Base-by-base conservation (phyloP, 1,140 invertebrate genomes). In the Eriosoma lanigerum region DNA sequence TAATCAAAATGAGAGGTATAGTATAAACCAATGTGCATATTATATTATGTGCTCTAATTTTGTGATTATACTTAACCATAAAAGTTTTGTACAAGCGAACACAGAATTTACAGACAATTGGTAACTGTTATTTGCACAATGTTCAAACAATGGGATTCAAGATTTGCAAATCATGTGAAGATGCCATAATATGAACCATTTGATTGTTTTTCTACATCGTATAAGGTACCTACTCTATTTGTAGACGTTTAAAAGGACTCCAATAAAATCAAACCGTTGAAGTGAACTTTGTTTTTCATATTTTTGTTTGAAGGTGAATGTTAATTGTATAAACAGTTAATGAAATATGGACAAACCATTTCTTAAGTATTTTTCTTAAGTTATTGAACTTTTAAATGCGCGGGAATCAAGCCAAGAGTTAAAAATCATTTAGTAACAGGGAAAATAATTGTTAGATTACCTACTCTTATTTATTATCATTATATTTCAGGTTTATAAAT, bases 261-360 rank as follows among this genome's bases (percentile, higher is more conserved):
- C 17, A 38, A 78, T 78, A 46, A 78, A 76, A 62, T 46, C 56
- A 46, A 1, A 78, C 24, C 10, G 6, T 76, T 15, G 19, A 78
- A 76, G 54, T 60, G 38, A 78, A 78, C 38, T 78, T 46, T 60
- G 9, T 58, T 44, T 76, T 78, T 78, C n/a, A 78, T 78, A 60
- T 75, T 75, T 75, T 75, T 78, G 56, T 78, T 78, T 62, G 75
- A 78, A 78, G 52, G 38, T 78, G 52, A 78, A 78, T 60, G 13
- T 76, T 76, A 44, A 76, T 56, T 78, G 73, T 58, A 24, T 24
- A 76, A 56, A 76, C 52, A 56, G 8, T 46, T 68, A 68, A 46
- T 76, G 52, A 54, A 54, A 32, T 56, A 58, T 58, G 52, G 26
- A 58, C 6, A 58, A 56, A 56, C 38, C 54, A 58, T 58, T 12